Evolutionary conservation across 1,140 invertebrate species (phyloP).

Genomic region (Aphaenogaster ashmeadi): DNA sequence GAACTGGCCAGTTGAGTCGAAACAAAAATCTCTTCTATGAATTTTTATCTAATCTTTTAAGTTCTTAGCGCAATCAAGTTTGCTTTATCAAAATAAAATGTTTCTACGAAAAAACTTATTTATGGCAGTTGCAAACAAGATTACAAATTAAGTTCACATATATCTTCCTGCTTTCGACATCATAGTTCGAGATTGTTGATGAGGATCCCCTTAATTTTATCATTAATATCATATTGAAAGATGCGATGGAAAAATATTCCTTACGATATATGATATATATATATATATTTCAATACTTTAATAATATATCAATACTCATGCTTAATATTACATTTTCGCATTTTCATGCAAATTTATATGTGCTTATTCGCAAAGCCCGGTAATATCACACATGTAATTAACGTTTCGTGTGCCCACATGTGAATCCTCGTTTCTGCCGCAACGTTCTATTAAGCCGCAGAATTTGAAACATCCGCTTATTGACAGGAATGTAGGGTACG

Average conservation of each 20-base stretch:
- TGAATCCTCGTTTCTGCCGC: neutral
- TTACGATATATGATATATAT: neutral
- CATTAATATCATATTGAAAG: neutral
- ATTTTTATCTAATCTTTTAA: constrained; percentile 17
- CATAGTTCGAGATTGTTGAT: neutral
- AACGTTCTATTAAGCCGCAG: constrained; percentile 12
- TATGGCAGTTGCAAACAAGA: neutral
- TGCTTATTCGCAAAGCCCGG: neutral
- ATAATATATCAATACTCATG: neutral
- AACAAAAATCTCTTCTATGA: too few relatives aligned
- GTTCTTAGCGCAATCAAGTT: neutral
- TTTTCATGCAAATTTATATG: neutral
- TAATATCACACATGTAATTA: constrained; percentile 8
- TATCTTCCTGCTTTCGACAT: neutral
- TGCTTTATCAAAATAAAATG: neutral
- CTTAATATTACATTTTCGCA: neutral
- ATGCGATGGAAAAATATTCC: neutral
- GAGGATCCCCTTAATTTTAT: neutral
- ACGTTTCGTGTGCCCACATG: neutral
- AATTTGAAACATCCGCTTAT: constrained; percentile 33
- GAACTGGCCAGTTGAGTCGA: too few relatives aligned
- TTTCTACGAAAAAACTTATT: neutral
- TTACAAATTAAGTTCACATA: neutral
- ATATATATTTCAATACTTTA: too few relatives aligned
- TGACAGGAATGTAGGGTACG: constrained; percentile 6